A percentile compares a stretch with the other conserved stretches of the same genome.
Evolutionary conservation across 1,140 invertebrate species (phyloP).

Genomic region (Camponotus pennsylvanicus): DNA sequence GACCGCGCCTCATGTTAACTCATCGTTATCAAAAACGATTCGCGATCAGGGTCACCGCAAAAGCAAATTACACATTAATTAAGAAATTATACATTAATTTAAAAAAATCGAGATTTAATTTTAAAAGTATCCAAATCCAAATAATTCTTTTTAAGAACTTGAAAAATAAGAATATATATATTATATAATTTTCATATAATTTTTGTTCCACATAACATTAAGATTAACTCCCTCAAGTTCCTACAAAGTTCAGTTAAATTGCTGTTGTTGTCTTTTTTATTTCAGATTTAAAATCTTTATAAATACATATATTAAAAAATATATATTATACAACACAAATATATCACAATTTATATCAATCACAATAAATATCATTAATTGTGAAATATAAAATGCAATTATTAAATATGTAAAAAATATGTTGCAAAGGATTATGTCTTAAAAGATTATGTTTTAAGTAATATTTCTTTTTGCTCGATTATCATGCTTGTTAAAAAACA

Average conservation of each 20-base stretch:
- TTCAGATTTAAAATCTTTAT: no score
- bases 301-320: no score
- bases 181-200: no score
- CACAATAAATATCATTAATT: neutral
- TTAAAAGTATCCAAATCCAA: no score
- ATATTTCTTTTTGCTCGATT: neutral
- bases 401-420: conserved; percentile 10
- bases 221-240: no score
- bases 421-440: no score
- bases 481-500: neutral
- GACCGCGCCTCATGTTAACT: neutral
- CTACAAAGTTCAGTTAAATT: no score
- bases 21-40: conserved; percentile 27
- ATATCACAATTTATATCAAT: neutral
- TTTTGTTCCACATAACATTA: no score
- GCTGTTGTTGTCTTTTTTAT: no score
- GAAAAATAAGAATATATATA: neutral
- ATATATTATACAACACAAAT: neutral
- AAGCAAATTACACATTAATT: neutral
- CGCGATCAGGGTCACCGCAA: neutral
- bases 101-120: neutral
- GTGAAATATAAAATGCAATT: neutral
- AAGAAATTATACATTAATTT: neutral
- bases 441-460: no score
- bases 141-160: neutral